phyloP scores from a whole-genome alignment of 2,113 vertebrate genomes.

The Pontoporia blainvillei region DNA sequence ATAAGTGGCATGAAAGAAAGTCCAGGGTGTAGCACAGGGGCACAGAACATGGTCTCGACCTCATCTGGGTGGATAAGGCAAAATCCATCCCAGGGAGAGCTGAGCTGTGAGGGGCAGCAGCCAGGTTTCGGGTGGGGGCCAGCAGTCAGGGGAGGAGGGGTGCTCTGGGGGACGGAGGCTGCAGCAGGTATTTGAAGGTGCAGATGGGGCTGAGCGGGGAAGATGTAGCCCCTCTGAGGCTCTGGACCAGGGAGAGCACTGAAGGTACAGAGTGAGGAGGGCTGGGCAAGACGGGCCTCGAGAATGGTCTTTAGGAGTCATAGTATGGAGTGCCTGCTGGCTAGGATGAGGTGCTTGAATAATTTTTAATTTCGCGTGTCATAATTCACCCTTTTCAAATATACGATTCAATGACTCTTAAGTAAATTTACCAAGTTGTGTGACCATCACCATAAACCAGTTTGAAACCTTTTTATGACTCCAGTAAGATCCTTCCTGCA shows the following conservation, averaged over 20 bases:
- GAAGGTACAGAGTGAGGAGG: not conserved
- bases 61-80: not conserved
- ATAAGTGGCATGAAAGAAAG: not conserved
- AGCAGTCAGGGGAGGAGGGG: not conserved
- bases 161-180: not conserved
- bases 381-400: not conserved
- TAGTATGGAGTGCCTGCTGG: not conserved
- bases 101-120: not conserved
- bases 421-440: not conserved
- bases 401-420: not conserved
- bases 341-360: not conserved
- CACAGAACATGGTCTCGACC: not conserved
- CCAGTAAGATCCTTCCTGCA: no score
- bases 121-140: accelerated
- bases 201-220: no score
- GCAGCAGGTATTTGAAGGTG: not conserved
- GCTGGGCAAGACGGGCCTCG: not conserved
- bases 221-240: no score
- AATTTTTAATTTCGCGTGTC: not conserved
- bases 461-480: not conserved
- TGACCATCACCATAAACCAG: not conserved
- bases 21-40: not conserved
- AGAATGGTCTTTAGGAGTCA: not conserved
- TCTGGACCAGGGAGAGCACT: not conserved
- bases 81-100: not conserved